A percentile compares a stretch with the other conserved stretches of the same genome.
Conservation (phyloP, 2,888 invertebrate species). For the Tinea trinotella region DNA sequence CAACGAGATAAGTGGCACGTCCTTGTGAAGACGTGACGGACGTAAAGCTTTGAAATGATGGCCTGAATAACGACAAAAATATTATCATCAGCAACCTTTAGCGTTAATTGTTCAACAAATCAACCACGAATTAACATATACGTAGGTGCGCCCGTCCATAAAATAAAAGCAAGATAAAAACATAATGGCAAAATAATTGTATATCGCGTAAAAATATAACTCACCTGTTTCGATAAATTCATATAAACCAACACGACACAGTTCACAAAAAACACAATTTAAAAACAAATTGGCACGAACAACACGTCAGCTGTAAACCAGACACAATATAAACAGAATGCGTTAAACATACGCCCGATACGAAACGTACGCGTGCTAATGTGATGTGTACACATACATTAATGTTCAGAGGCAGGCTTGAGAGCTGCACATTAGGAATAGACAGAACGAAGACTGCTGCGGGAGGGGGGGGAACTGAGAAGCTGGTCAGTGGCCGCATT, state of each 20-base stretch:
- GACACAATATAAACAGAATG: conserved; percentile 17
- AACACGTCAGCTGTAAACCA: conserved; percentile 17
- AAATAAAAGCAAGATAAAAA: background rate
- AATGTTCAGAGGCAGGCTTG: conserved; percentile 12
- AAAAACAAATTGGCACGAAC: conserved; percentile 12
- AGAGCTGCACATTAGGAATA: conserved; percentile 20
- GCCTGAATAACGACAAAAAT: conserved; percentile 28
- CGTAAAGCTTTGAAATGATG: conserved; percentile 34
- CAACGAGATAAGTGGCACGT: conserved; percentile 36
- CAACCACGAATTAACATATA: conserved; percentile 28
- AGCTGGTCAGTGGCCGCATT: conserved; percentile 67
- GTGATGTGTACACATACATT: conserved; percentile 12
- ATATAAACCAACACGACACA: conserved; percentile 11
- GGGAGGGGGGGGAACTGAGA: conserved; percentile 41
- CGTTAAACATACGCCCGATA: conserved; percentile 12
- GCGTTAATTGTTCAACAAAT: conserved; percentile 34
- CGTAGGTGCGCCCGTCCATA: background rate
- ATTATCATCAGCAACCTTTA: background rate
- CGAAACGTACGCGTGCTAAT: conserved; percentile 13
- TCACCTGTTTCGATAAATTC: conserved; percentile 1
- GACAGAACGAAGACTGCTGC: conserved; percentile 29
- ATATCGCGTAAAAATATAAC: background rate
- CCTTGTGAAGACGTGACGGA: conserved; percentile 35
- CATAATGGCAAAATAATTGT: background rate
- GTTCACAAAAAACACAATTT: conserved; percentile 9